Conservation (phyloP, 2,888 invertebrate genomes). For the Slavum lentiscoides region DNA sequence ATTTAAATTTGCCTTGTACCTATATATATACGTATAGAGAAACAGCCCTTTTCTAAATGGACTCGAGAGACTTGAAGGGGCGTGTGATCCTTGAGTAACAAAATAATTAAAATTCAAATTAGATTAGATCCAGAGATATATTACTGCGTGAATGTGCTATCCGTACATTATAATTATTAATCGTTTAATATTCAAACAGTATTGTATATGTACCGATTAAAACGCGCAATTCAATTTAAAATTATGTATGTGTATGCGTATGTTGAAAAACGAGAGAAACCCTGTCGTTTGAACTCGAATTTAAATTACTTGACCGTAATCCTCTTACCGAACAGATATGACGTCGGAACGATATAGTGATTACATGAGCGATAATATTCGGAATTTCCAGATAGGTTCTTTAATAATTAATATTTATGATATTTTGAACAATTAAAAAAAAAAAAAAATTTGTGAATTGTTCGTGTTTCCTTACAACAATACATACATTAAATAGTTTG, state of each 20-base stretch:
- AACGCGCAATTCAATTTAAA: conserved; percentile 20
- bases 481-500: too few species aligned
- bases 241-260: background rate
- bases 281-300: background rate
- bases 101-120: conserved; percentile 39
- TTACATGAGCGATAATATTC: background rate
- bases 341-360: background rate
- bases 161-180: conserved; percentile 25
- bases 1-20: conserved; percentile 1
- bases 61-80: background rate
- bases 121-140: background rate
- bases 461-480: background rate
- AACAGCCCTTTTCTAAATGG: background rate
- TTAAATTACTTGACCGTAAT: background rate
- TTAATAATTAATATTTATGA: background rate
- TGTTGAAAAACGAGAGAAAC: background rate
- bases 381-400: background rate
- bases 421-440: background rate
- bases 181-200: conserved; percentile 10
- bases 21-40: background rate
- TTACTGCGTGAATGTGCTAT: background rate
- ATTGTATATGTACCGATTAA: background rate
- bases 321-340: background rate
- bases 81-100: conserved; percentile 2
- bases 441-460: background rate